Evolutionary conservation across 2,797 vertebrate genomes (phyloP), one percentile per base, ranked within the genome.

Genomic region (Arnoldichthys spilopterus): DNA sequence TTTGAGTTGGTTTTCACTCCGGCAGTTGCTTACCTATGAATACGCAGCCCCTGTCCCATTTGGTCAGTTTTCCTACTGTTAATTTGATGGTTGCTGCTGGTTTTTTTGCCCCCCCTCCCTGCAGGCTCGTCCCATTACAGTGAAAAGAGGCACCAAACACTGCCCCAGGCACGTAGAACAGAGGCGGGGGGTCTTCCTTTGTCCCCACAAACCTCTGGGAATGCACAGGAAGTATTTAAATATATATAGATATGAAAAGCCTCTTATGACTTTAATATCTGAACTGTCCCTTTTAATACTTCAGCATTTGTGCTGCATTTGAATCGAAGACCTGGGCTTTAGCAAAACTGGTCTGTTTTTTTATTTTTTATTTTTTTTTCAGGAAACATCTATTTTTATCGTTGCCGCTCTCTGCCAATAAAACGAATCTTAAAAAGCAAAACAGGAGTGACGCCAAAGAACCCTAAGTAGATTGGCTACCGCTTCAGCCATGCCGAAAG

Each of bases 181-280:
- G 24, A 59, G 61, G 62, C 58, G 26, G 30, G 51, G 73, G 75
- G 69, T 70, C 61, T 62, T 34, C 77, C 81, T 88, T 90, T 90
- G 88, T 88, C 82, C 84, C 66, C 24, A 51, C 71, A 58, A 71
- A 70, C 82, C 78, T 67, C 43, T 49, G 83, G 80, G 74, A 8
- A 69, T 45, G 74, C 37, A 78, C 78, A 91, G 89, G 87, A 91
- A 88, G 87, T 88, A 85, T 85, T 88, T 82, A 81, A 22, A 85
- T 87, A n/a, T 47, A 82, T 87, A 85, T 87, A n/a, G 40, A 82
- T 87, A 28, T 68, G 80, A 45, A 49, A 83, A 82, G 45, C 59
- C 30, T 16, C 59, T 54, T 22, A 64, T 15, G 22, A 24, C 59
- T 56, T 26, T 73, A 37, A 72, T n/a, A 54, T 34, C 51, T 40